Conservation (phyloP, 2,888 invertebrate species). For the Zelleria hepariella region DNA sequence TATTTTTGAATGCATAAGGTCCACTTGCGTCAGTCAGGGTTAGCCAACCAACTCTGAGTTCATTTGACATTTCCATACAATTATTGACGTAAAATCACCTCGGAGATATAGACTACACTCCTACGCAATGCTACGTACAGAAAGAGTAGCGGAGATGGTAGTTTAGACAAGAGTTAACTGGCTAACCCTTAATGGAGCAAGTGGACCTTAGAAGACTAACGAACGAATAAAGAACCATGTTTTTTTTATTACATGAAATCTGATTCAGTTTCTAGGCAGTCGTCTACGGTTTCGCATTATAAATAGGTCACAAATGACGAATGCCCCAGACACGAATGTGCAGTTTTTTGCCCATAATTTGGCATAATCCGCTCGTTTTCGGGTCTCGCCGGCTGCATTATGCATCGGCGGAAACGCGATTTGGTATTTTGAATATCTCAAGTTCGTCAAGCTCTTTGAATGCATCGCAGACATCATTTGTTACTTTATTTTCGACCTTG, state of each 20-base stretch:
- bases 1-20: too few species aligned
- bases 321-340: neutral
- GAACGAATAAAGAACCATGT: too few species aligned
- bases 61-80: too few species aligned
- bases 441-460: neutral
- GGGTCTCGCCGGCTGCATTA: neutral
- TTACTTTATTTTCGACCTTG: neutral
- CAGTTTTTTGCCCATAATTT: neutral
- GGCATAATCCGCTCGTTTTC: neutral
- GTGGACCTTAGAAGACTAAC: too few species aligned
- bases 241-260: neutral
- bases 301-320: neutral
- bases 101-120: too few species aligned
- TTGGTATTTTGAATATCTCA: neutral
- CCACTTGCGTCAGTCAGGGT: too few species aligned
- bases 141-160: too few species aligned
- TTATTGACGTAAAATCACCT: too few species aligned
- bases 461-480: neutral
- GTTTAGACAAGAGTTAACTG: too few species aligned
- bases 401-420: neutral
- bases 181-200: too few species aligned
- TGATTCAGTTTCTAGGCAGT: neutral
- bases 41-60: too few species aligned
- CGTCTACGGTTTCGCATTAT: neutral
- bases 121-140: too few species aligned